These are phyloP conservation scores for Orthosia incerta DNA, from an alignment of 2,888 invertebrate species.

Conservation along the genomic window DNA sequence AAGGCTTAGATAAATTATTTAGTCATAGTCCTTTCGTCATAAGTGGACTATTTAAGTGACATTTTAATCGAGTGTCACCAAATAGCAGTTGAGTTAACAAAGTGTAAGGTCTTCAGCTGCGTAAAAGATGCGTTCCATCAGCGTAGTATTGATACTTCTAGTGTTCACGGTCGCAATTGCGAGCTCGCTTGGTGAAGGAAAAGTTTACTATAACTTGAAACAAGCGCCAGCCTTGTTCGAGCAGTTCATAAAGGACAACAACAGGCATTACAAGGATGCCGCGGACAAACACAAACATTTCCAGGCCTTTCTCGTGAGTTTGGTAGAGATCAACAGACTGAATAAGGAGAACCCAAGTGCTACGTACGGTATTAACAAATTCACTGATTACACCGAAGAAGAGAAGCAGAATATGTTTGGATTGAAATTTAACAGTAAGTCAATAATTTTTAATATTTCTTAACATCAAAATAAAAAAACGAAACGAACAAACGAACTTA, in stretches of 20 bases:
- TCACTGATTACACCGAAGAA: slow-evolving; percentile 73
- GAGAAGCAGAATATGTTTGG: slow-evolving; percentile 63
- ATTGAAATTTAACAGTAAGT: slow-evolving; percentile 41
- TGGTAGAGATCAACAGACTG: slow-evolving; percentile 67
- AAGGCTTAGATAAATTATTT: slow-evolving; percentile 26
- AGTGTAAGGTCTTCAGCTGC: slow-evolving; percentile 2
- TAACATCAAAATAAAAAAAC: neutral
- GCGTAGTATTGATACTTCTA: slow-evolving; percentile 44
- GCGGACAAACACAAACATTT: slow-evolving; percentile 71
- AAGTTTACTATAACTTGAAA: slow-evolving; percentile 65
- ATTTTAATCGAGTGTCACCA: neutral
- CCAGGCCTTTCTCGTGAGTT: slow-evolving; percentile 67
- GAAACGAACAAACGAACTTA: too few species aligned
- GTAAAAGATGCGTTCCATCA: slow-evolving; percentile 39
- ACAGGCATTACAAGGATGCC: slow-evolving; percentile 72
- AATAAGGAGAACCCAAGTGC: slow-evolving; percentile 57
- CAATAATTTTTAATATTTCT: neutral
- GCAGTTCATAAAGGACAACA: slow-evolving; percentile 69
- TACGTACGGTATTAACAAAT: slow-evolving; percentile 71
- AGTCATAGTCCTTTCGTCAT: slow-evolving; percentile 7
- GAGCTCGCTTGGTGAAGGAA: slow-evolving; percentile 16
- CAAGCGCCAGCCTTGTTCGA: slow-evolving; percentile 70
- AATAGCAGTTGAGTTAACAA: neutral
- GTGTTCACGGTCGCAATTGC: slow-evolving; percentile 56
- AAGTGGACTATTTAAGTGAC: slow-evolving; percentile 32